Base-by-base conservation (phyloP, 1,140 invertebrate species). In the Delia radicum region DNA sequence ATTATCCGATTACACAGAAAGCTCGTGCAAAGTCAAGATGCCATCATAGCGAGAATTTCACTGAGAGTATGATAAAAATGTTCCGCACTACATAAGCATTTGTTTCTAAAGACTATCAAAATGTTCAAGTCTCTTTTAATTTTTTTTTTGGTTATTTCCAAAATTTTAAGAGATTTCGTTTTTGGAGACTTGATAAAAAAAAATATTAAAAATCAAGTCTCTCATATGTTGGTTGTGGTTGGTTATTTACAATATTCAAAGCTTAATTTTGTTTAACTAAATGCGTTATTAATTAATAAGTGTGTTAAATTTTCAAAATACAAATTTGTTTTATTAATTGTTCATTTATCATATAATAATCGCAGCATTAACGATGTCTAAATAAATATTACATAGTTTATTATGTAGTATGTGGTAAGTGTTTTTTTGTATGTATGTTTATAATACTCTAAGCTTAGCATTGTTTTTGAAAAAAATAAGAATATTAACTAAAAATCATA, bases 251-350 rank as follows among this genome's bases (percentile, higher is more conserved):
- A 55, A 21, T 69, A 69, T 37, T 33, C n/a, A 69, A 69, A 69
- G 65, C 65, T 33, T 69, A 37, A 69, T 69, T 33, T 67, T 31
- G n/a, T 69, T 69, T 21, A 69, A 69, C 26, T 69, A 21, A 37
- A 31, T 69, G 65, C 65, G n/a, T n/a, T n/a, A n/a, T n/a, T n/a
- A n/a, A n/a, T 55, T 55, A 55, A 55, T 55, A 55, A 24, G 48
- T 55, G 65, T 24, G 65, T 69, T 69, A 69, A 69, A 18, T 69
- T 69, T 69, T 69, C 65, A 69, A 69, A 69, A 69, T 69, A 69
- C 65, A 69, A 69, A 69, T 33, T 69, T 69, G 18, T 69, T 33
- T 69, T 33, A 24, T 69, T 67, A 33, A 21, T 69, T 69, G 29
- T 37, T 33, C 31, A 28, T 65, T 65, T 69, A 24, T 69, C n/a